Base-by-base conservation (phyloP, 2,113 vertebrate species). In the Anguilla japonica region DNA sequence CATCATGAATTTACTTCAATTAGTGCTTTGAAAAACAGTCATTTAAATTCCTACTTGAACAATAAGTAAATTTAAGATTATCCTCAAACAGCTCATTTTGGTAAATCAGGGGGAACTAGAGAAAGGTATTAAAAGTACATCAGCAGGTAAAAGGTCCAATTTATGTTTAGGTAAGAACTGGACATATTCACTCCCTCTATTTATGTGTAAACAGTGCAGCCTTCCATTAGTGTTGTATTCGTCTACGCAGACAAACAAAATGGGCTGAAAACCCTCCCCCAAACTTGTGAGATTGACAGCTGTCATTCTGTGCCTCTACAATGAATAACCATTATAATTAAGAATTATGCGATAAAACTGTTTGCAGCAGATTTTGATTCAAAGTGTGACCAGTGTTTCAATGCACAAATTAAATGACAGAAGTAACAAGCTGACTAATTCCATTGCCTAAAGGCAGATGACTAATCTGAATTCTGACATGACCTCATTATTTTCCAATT, bases 1-100 rank as follows among this genome's bases (percentile, higher is more conserved):
- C 79, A 82, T 82, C 79, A 50, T 82, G 15, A 82, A 50, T 82
- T 53, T 53, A 53, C 22, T 50, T 82, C 50, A 53, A 15, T 82
- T 53, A n/a, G n/a, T 41, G 41, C n/a, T 26, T n/a, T 16, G n/a
- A 82, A 82, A 82, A 56, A 14, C 46, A 82, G 20, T 82, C 6
- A 82, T 34, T 43, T 7, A 26, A 9, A 81, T 34, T 34, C 11
- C 9, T 8, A 81, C 15, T 46, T 18, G 80, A 43, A 20, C 26
- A 5, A 43, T 26, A 81, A 41, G 34, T 16, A 16, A 43, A 22
- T 81, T 9, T 15, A 43, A 16, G 41, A 40, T 81, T 80, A 5
- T n/a, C 9, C n/a, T 75, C 26, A 75, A 75, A 34, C 71, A 34
- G 71, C 15, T 41, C 29, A 81, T 41, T 15, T 81, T 4, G 41